Conservation (phyloP, 1,140 invertebrate genomes). For the Drosophila kikkawai region DNA sequence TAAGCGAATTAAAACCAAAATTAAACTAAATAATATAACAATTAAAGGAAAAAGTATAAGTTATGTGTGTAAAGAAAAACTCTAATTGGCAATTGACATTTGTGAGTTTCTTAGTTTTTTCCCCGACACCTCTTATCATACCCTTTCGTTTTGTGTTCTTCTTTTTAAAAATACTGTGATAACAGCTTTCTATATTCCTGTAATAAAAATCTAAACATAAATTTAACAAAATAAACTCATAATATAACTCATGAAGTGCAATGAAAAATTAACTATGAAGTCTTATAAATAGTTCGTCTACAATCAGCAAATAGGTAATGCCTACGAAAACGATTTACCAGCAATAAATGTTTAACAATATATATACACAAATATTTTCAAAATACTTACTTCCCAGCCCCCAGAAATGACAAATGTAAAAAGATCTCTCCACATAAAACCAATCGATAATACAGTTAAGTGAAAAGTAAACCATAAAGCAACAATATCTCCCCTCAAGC, state of each 20-base stretch:
- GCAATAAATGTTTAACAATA: slow-evolving; percentile 48
- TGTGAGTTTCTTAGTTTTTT: slow-evolving; percentile 6
- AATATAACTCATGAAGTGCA: slow-evolving; percentile 24
- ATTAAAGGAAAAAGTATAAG: slow-evolving; percentile 19
- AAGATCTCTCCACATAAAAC: slow-evolving; percentile 12
- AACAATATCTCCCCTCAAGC: slow-evolving; percentile 31
- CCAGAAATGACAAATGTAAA: slow-evolving; percentile 22
- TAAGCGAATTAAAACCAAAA: slow-evolving; percentile 48
- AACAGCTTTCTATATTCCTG: slow-evolving; percentile 71
- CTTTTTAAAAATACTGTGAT: slow-evolving; percentile 75
- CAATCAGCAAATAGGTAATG: slow-evolving; percentile 51
- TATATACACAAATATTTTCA: slow-evolving; percentile 38
- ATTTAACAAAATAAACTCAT: slow-evolving; percentile 1
- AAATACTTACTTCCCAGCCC: slow-evolving; percentile 20
- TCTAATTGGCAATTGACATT: slow-evolving; percentile 16
- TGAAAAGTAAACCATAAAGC: slow-evolving; percentile 28
- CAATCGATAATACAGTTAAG: slow-evolving; percentile 41
- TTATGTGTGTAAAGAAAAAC: slow-evolving; percentile 4
- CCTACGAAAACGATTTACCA: slow-evolving; percentile 40
- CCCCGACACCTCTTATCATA: slow-evolving; percentile 1
- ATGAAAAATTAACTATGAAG: slow-evolving; percentile 32
- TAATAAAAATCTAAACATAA: slow-evolving; percentile 28
- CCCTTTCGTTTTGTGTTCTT: slow-evolving; percentile 18
- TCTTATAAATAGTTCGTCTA: slow-evolving; percentile 51
- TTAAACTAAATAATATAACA: slow-evolving; percentile 22